Evolutionary conservation across 2,797 vertebrate genomes (phyloP).

Genomic region (Lacerta agilis): DNA sequence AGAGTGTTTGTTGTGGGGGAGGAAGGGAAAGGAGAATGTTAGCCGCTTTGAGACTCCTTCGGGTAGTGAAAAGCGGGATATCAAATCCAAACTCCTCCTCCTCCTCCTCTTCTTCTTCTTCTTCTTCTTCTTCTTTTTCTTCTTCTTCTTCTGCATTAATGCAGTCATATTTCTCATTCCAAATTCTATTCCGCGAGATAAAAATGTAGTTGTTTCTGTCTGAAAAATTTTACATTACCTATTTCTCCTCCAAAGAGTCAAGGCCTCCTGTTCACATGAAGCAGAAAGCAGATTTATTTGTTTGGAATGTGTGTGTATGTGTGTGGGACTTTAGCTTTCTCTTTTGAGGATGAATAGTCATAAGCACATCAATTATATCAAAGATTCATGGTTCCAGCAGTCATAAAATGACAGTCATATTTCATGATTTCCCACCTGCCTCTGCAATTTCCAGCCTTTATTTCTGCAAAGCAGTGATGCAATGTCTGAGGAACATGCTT

Average conservation of each 20-base stretch:
- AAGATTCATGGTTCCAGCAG: slow-evolving; percentile 20
- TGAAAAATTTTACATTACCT: not conserved
- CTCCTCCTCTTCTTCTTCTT: no score
- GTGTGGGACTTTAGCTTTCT: not conserved
- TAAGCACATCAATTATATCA: not conserved
- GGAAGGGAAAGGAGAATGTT: no score
- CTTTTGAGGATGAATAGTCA: not conserved
- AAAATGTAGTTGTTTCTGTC: not conserved
- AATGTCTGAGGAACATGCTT: not conserved
- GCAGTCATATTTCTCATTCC: not conserved
- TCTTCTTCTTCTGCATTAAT: no score
- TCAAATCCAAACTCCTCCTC: no score
- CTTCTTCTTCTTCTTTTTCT: no score
- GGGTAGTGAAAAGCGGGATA: no score
- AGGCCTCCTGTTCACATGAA: not conserved
- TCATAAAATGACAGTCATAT: not conserved
- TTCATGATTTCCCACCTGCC: slow-evolving; percentile 16
- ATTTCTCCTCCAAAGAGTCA: not conserved
- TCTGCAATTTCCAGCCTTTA: not conserved
- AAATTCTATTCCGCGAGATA: not conserved
- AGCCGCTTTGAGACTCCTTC: no score
- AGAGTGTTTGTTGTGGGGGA: no score
- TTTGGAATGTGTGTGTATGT: not conserved
- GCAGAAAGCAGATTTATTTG: slow-evolving; percentile 19
- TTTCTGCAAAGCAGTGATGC: not conserved